Base-by-base conservation (phyloP, 64 coral and sea anemone species). In the Anthopleura sola region DNA sequence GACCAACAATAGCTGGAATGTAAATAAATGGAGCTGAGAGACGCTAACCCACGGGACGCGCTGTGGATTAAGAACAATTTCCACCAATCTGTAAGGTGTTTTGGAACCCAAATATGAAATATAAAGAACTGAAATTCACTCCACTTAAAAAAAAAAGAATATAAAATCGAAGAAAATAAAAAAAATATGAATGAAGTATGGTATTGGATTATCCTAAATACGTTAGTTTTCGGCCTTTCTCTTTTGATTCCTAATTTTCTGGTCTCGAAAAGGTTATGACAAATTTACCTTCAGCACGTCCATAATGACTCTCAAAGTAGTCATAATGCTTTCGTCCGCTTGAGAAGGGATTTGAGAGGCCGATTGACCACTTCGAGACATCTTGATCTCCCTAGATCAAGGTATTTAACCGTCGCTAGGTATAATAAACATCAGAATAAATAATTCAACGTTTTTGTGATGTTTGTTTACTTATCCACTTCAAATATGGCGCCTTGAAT, bases 401-500 rank as follows among this genome's bases (percentile, higher is more conserved):
- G 38, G 32, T 24, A 60, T 47, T 55, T 48, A 85, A 21, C 83
- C 9, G 89, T 54, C 60, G 75, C 40, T 64, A 55, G 55, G 68
- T 47, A 60, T 20, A 88, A 88, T 40, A 24, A 84, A 50, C 81
- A 90, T 82, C n/a, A 44, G 23, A 49, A 90, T 47, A 68, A 74
- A 83, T 33, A 55, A 84, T 78, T 83, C 85, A 84, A 68, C 60
- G 47, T 56, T 57, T 33, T 48, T 37, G 47, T 33, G 16, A 19
- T 64, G 36, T 62, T 80, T 87, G 86, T 85, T 91, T 95, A 55
- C 86, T 50, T 49, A 78, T 81, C 33, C 46, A 88, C 93, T 95
- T 95, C 93, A 95, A 95, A 95, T 88, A 91, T 90, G 93, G 85
- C 93, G 93, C 93, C 86, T 91, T 68, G 82, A 21, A 83, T 83